Evolutionary conservation across 2,888 invertebrate species (phyloP).

Genomic region (Drosophila meridionalis): DNA sequence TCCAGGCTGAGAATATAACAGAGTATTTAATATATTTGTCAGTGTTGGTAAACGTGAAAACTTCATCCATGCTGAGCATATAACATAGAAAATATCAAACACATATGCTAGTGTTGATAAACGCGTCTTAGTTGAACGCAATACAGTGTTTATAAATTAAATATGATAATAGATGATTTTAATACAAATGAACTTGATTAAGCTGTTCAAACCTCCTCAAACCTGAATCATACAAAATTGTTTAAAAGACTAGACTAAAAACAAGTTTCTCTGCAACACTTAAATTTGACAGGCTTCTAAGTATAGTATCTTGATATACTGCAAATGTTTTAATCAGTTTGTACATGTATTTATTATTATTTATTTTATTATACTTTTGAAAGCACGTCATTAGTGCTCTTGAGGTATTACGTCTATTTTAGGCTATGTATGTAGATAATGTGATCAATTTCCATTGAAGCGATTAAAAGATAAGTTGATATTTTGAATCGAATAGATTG

Average conservation of each 20-base stretch:
- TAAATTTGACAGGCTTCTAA: neutral
- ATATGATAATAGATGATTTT: neutral
- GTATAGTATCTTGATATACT: constrained; percentile 1
- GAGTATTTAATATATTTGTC: neutral
- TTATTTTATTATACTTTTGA: neutral
- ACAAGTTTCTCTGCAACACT: neutral
- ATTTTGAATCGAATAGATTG: neutral
- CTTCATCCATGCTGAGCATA: neutral
- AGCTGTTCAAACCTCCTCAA: neutral
- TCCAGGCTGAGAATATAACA: neutral
- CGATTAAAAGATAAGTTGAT: neutral
- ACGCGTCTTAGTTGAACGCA: neutral
- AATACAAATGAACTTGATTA: neutral
- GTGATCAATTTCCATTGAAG: constrained; percentile 7
- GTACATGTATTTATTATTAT: neutral
- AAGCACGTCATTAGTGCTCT: neutral
- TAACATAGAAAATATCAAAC: neutral
- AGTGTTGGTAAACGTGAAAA: neutral
- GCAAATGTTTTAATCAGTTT: neutral
- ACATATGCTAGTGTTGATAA: neutral
- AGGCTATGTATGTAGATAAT: neutral
- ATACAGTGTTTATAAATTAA: neutral
- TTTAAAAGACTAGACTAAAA: neutral
- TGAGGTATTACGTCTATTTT: neutral
- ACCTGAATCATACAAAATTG: neutral